Base-by-base conservation (phyloP, 53 echinoderm and acorn worm genomes). In the Arbacia lixula region DNA sequence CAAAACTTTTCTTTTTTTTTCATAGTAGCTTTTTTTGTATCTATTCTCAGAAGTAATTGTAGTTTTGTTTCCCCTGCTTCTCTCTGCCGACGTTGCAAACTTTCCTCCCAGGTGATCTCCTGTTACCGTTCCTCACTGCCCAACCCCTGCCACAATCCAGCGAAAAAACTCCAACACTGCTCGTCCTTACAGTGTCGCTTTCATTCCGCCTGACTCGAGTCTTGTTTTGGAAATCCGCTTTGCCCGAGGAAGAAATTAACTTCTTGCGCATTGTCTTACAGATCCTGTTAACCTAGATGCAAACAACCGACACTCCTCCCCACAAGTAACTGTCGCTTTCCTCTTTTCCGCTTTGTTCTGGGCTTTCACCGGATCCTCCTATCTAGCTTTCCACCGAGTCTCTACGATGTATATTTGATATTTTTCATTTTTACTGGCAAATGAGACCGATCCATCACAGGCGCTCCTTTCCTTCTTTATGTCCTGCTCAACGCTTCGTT, bases 241-340 rank as follows among this genome's bases (percentile, higher is more conserved):
- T 81, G 82, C 82, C 82, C 52, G 63, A 63, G 82, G 82, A 81
- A 81, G 82, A 81, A 81, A 81, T 81, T 81, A 81, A 81, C 82
- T 81, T 81, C 63, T 81, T 62, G 32, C 42, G 82, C 82, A 81
- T 81, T 63, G 82, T 81, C 64, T 81, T 81, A 81, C 82, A 62
- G 63, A 81, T 63, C 64, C 63, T 63, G 82, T 61, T 61, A 81
- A 81, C 82, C 82, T 14, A 81, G 82, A 81, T 81, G 82, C 46
- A 81, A 81, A 81, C 52, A 64, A 81, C 82, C 63, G 82, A 39
- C 63, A 57, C 77, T 77, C 58, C 58, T 34, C 35, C 57, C 77
- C 57, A 63, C 62, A 81, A 63, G 63, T 81, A 61, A 63, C 82
- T 81, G 62, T 46, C 20, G n/a, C 43, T 34, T 42, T 63, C 52